Base-by-base conservation (phyloP, 2,113 vertebrate species). In the Suncus etruscus region DNA sequence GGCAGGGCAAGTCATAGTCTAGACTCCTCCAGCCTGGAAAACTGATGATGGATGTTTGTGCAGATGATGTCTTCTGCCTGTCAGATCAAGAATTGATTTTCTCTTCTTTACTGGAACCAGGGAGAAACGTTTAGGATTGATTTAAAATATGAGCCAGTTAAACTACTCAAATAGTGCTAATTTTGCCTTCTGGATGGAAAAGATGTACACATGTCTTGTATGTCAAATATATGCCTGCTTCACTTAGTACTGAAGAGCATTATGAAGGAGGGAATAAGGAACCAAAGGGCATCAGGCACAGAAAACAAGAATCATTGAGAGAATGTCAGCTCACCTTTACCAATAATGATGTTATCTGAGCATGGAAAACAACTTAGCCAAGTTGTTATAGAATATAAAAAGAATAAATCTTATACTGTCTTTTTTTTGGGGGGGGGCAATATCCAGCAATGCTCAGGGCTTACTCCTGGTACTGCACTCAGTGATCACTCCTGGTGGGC, bases 121-220 rank as follows among this genome's bases (percentile, higher is more conserved):
- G 72, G 69, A 18, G 51, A 48, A 75, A 80, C 72, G 50, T 68
- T 20, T 24, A 70, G 29, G 63, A 65, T 63, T 58, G 47, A 79
- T 89, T 39, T 77, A 51, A 87, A 87, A 91, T 72, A 69, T 4
- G 51, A 89, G 58, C 54, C 16, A 47, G 74, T 94, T 65, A 80
- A 92, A 87, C 51, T 91, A 75, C 25, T 70, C 65, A 86, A 92
- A 48, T 58, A 74, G 68, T 89, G 86, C 45, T 32, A 24, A 47
- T 84, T 91, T 89, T 93, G 47, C 63, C 69, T 0, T 50, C 9
- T 70, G 29, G 66, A 78, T 89, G 39, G 32, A 86, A 91, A 70
- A 86, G 58, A 86, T 80, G 54, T n/a, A 73, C 15, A 24, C 76
- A 39, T 80, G 63, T 39, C 65, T 29, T 76, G 4, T 4, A 1